Percentiles rank a stretch among this genome's conserved stretches.
Conservation (phyloP, 2,888 invertebrate genomes). For the Drosophila monieri region DNA sequence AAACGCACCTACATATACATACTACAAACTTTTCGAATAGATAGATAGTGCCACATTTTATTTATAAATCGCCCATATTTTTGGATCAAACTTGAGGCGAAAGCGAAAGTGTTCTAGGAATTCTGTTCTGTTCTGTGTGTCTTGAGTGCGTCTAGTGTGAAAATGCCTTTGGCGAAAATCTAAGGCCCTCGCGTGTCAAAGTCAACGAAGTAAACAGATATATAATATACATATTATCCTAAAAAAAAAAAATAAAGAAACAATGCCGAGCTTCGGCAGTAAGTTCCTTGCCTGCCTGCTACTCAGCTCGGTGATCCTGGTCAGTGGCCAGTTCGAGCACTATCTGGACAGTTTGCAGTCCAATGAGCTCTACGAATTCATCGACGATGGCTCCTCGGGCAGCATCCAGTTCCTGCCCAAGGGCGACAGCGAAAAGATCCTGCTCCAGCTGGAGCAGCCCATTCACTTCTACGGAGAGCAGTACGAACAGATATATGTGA, state of each 20-base stretch:
- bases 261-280: slow-evolving; percentile 59
- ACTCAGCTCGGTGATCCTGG: slow-evolving; percentile 52
- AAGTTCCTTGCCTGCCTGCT: slow-evolving; percentile 63
- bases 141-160: slow-evolving; percentile 38
- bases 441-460: slow-evolving; percentile 85
- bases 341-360: slow-evolving; percentile 76
- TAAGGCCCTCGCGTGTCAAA: slow-evolving; percentile 49
- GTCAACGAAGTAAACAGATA: slow-evolving; percentile 19
- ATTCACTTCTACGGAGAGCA: slow-evolving; percentile 91
- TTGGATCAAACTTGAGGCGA: slow-evolving; percentile 66
- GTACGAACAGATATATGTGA: slow-evolving; percentile 92
- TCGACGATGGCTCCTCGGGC: slow-evolving; percentile 51
- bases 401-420: slow-evolving; percentile 70
- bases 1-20: slow-evolving; percentile 34
- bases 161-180: slow-evolving; percentile 66
- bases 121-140: slow-evolving; percentile 26
- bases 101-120: slow-evolving; percentile 42
- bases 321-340: slow-evolving; percentile 71
- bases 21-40: slow-evolving; percentile 25
- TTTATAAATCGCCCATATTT: slow-evolving; percentile 80
- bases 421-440: slow-evolving; percentile 81
- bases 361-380: slow-evolving; percentile 77
- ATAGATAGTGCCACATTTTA: slow-evolving; percentile 62
- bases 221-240: background rate
- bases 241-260: slow-evolving; percentile 8